Conservation (phyloP, 2,797 vertebrate species). For the Melanotaenia boesemani region DNA sequence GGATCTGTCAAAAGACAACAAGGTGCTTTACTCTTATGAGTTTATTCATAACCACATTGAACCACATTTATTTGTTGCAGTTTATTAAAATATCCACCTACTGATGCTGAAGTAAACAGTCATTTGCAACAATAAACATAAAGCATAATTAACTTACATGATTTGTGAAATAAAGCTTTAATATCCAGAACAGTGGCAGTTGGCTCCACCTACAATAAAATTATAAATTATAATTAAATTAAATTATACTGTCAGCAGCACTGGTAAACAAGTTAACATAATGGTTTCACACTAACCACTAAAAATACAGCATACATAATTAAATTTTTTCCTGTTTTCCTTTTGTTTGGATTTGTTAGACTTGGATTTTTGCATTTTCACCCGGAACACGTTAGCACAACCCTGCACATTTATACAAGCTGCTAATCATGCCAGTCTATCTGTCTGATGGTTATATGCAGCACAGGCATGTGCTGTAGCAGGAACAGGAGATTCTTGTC, state of each 20-base stretch:
- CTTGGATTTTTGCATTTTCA: slow-evolving; percentile 24
- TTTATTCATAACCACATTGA: background rate
- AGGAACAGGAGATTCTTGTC: slow-evolving; percentile 59
- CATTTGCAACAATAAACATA: background rate
- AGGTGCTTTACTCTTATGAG: slow-evolving; percentile 17
- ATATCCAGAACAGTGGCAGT: slow-evolving; percentile 92
- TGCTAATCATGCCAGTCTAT: slow-evolving; percentile 28
- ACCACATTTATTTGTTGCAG: background rate
- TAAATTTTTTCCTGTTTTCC: background rate
- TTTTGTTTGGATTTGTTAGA: slow-evolving; percentile 16
- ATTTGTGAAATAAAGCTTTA: slow-evolving; percentile 93
- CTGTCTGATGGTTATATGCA: slow-evolving; percentile 2
- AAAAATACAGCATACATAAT: slow-evolving; percentile 12
- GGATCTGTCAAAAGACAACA: slow-evolving; percentile 84
- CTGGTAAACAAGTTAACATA: background rate
- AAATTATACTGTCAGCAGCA: slow-evolving; percentile 7
- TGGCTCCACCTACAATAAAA: slow-evolving; percentile 90
- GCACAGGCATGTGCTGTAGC: slow-evolving; percentile 33
- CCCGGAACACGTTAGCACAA: slow-evolving; percentile 2
- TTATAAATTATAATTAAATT: background rate
- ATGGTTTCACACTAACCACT: background rate
- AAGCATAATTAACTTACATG: slow-evolving; percentile 78
- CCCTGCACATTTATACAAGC: slow-evolving; percentile 35
- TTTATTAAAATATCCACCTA: background rate
- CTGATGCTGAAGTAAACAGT: background rate